Base-by-base conservation (phyloP, 2,888 invertebrate species). In the Cerastis rubricosa region DNA sequence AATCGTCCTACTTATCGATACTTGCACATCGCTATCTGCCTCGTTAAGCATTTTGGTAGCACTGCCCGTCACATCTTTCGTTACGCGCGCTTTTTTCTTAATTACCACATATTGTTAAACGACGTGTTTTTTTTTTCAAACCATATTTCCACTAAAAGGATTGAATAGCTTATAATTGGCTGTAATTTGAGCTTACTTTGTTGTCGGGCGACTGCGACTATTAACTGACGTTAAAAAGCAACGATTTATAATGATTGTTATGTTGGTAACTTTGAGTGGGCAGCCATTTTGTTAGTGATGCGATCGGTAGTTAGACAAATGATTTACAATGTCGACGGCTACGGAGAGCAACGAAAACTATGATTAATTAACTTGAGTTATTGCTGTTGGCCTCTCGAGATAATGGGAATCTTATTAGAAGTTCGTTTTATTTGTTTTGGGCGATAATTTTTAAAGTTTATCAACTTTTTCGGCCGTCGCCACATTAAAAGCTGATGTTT, bases 151-250 rank as follows among this genome's bases (percentile, higher is more conserved):
- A 93, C 91, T 91, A 94, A 94, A 96, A 94, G 95, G 94, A 94
- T 95, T 96, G 96, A 96, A 96, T 96, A 93, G 94, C 92, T 93
- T 93, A 95, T 96, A 96, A 96, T 96, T 96, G 96, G 95, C 93
- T 96, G 96, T 96, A 96, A 96, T 96, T 95, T 94, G 95, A 95
- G 93, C 92, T 91, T 93, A 95, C 94, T 95, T 96, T 95, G 96
- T 94, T 94, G 94, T 93, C 89, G 92, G 89, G 92, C 91, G 92
- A 91, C 92, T 93, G 91, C 92, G 90, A 92, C 93, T 93, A 93
- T 93, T 94, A 94, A 93, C 92, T 92, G 92, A 91, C 91, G 91
- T 92, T 93, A 92, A 93, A 92, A 93, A 93, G 92, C 90, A 92
- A 93, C 92, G 92, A 94, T 94, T 94, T 94, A 92, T 92, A 91